Evolutionary conservation across 2,797 vertebrate genomes (phyloP), one percentile per base, ranked within the genome.

Genomic region (Anolis apletophallus): DNA sequence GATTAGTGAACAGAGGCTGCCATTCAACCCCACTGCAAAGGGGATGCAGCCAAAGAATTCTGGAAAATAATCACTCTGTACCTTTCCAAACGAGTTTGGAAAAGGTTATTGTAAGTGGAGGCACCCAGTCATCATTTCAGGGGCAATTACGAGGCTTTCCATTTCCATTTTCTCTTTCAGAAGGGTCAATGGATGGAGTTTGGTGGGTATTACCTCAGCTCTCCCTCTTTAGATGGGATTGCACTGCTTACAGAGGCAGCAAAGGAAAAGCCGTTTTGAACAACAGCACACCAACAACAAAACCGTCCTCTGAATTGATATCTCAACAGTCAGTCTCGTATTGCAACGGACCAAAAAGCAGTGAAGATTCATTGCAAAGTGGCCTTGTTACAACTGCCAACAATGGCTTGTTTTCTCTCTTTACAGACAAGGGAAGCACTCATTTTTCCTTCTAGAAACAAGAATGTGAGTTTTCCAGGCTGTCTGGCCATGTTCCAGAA

Each of bases 1-100:
- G 29, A 59, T 52, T 86, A 19, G 17, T 50, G 50, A 77, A 83
- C 80, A 87, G 54, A 78, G 86, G 54, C 23, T 36, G 54, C 46
- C 29, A 72, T 79, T 83, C 86, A 87, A 21, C 11, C 16, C 46
- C 40, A 34, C 17, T 4, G 4, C 52, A 54, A 14, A 32, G 34
- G 17, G 10, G 19, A 75, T 17, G 26, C 59, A 36, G 55, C 2
- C n/a, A 50, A 68, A 82, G 32, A 71, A 19, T 9, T 12, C 69
- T 19, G 29, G 10, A 29, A 67, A 57, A 8, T 8, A 80, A 32
- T 19, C 75, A 17, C 19, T 67, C 19, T 55, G 36, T 12, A 36
- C 12, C 69, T 50, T 72, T 34, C 19, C 10, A 73, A 55, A 32
- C 32, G 54, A 2, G 50, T 59, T 54, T 52, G 23, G 12, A 83